Evolutionary conservation across 2,797 vertebrate species (phyloP).

Genomic region (Pipistrellus nathusii): DNA sequence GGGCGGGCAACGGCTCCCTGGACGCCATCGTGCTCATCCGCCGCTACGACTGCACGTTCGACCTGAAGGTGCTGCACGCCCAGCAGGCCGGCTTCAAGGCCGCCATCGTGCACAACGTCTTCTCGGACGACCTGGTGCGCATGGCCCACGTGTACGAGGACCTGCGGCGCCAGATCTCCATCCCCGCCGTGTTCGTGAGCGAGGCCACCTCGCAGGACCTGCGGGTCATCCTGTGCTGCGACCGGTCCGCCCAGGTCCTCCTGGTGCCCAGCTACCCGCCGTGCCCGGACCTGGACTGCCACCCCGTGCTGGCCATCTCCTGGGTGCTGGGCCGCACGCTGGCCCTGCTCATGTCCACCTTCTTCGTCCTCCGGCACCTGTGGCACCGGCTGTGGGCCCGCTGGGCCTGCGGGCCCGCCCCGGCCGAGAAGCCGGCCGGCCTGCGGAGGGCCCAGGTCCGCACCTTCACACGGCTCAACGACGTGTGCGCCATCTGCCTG

Average conservation of each 20-base stretch:
- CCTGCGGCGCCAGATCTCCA: slow-evolving; percentile 35
- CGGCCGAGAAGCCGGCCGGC: not conserved
- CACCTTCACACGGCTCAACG: slow-evolving; percentile 85
- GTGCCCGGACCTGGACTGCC: not conserved
- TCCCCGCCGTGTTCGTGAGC: slow-evolving; percentile 60
- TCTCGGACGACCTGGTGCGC: slow-evolving; percentile 89
- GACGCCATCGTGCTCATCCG: slow-evolving; percentile 89
- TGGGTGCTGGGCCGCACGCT: slow-evolving; percentile 60
- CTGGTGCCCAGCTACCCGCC: not conserved
- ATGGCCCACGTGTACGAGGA: slow-evolving; percentile 88
- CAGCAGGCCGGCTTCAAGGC: slow-evolving; percentile 91
- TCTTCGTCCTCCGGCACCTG: not conserved
- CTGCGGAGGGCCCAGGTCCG: slow-evolving; percentile 85
- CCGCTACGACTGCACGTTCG: slow-evolving; percentile 90
- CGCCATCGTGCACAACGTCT: slow-evolving; percentile 89
- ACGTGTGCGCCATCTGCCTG: slow-evolving; percentile 94
- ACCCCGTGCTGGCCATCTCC: not conserved
- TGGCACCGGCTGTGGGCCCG: not conserved
- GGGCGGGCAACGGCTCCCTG: slow-evolving; percentile 81
- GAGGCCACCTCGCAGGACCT: slow-evolving; percentile 68
- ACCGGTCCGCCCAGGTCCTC: not conserved
- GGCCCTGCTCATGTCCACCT: not conserved
- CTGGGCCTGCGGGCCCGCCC: fast-evolving
- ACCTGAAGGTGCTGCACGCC: slow-evolving; percentile 91
- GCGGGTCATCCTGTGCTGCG: slow-evolving; percentile 17